phyloP scores from a whole-genome alignment of 2,113 vertebrate genomes.

The Ictalurus punctatus region DNA sequence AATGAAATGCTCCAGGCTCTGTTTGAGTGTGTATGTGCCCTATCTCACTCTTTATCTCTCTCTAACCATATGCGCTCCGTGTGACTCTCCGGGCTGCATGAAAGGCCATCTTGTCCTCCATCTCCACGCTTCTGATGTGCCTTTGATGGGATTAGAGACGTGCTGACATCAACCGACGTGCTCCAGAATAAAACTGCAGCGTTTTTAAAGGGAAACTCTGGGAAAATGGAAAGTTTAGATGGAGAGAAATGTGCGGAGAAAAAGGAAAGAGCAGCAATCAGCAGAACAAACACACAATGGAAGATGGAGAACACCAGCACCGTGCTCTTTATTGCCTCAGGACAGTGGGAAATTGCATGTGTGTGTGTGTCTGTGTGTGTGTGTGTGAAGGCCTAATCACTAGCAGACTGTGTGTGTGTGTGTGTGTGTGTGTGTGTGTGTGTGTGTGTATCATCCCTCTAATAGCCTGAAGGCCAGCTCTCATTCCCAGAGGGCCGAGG shows the following conservation, averaged over 20 bases:
- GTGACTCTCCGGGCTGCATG: conserved; percentile 30
- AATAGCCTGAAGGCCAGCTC: conserved; percentile 25
- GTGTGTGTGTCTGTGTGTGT: conserved; percentile 18
- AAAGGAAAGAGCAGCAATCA: conserved; percentile 35
- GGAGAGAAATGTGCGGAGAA: conserved; percentile 4
- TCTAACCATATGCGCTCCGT: conserved; percentile 31
- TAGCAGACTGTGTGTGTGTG: conserved; percentile 27
- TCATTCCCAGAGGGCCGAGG: conserved; percentile 37
- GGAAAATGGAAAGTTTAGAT: conserved; percentile 18
- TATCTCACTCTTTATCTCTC: conserved; percentile 24
- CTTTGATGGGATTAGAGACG: conserved; percentile 40
- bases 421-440: conserved; percentile 11
- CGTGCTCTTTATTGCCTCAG: conserved; percentile 28
- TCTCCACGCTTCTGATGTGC: conserved; percentile 34
- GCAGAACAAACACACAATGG: conserved; percentile 37
- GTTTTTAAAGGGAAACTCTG: conserved; percentile 6
- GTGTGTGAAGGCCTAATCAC: conserved; percentile 12
- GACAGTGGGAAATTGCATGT: not conserved
- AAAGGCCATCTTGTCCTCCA: conserved; percentile 40
- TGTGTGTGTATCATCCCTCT: conserved; percentile 28
- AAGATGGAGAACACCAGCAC: conserved; percentile 23
- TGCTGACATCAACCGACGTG: conserved; percentile 33
- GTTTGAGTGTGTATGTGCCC: conserved; percentile 23
- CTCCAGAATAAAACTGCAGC: conserved; percentile 28
- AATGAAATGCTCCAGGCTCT: conserved; percentile 16